Evolutionary conservation across 2,888 invertebrate genomes (phyloP).

Genomic region (Nephrotoma flavescens): DNA sequence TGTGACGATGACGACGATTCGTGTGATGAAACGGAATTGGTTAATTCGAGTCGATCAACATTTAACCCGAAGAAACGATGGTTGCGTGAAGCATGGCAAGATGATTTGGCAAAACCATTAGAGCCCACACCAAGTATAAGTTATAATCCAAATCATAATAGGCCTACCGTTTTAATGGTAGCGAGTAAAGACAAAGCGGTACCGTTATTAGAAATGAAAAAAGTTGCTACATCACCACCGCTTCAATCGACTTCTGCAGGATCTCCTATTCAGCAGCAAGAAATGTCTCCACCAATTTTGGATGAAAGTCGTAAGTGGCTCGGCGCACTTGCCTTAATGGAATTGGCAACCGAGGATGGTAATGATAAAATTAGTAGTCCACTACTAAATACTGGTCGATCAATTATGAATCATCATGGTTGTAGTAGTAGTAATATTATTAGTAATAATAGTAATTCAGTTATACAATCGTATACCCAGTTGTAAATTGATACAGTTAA

Average conservation of each 20-base stretch:
- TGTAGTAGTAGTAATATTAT: neutral
- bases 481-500: neutral
- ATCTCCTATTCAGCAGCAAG: neutral
- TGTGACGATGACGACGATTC: conserved; percentile 31
- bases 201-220: conserved; percentile 12
- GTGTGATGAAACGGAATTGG: conserved; percentile 21
- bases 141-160: conserved; percentile 10
- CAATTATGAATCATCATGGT: neutral
- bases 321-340: conserved; percentile 45
- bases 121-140: conserved; percentile 11
- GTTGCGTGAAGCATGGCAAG: conserved; percentile 39
- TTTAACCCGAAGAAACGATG: conserved; percentile 41
- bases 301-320: conserved; percentile 35
- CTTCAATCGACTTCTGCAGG: neutral
- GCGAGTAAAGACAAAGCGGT: conserved; percentile 12
- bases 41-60: conserved; percentile 17
- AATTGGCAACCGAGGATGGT: conserved; percentile 31
- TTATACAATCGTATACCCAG: conserved; percentile 1
- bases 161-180: conserved; percentile 15
- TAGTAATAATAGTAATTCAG: neutral
- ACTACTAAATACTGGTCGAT: neutral
- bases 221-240: neutral
- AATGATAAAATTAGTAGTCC: neutral
- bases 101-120: conserved; percentile 22
- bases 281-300: conserved; percentile 19